Evolutionary conservation across 1,140 invertebrate genomes (phyloP).

Genomic region (Lethocerus indicus): DNA sequence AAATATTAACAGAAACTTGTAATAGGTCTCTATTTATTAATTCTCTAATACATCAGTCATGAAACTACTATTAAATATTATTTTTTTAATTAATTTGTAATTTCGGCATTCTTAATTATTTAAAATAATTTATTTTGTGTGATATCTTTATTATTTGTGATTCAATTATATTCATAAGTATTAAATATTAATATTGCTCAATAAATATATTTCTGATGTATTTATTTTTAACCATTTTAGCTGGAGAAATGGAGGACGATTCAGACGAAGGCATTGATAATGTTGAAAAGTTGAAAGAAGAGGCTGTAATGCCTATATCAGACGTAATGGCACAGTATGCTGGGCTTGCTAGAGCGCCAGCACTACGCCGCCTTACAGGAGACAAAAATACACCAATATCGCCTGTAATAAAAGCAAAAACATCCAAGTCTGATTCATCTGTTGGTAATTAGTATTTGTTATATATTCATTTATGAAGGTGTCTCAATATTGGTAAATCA

Average conservation of each 20-base stretch:
- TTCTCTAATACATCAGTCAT: too few relatives aligned
- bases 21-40: too few relatives aligned
- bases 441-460: too few relatives aligned
- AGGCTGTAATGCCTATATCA: conserved; percentile 69
- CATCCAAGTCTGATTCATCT: too few relatives aligned
- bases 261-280: conserved; percentile 35
- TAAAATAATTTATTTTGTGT: background rate
- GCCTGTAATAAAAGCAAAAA: too few relatives aligned
- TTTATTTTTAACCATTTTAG: background rate
- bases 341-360: conserved; percentile 7
- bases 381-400: conserved; percentile 13
- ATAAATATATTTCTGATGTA: background rate
- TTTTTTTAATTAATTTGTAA: too few relatives aligned
- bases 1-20: too few relatives aligned
- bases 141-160: background rate
- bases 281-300: conserved; percentile 53
- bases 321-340: conserved; percentile 48
- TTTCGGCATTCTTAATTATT: too few relatives aligned
- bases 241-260: conserved; percentile 11
- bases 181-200: background rate
- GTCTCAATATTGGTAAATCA: too few relatives aligned
- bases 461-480: too few relatives aligned
- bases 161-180: background rate
- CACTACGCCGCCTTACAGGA: conserved; percentile 7
- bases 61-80: too few relatives aligned